These are phyloP conservation scores for Thalassaphorura encarpata DNA, from an alignment of 1,140 invertebrate species.

Conservation along the genomic window DNA sequence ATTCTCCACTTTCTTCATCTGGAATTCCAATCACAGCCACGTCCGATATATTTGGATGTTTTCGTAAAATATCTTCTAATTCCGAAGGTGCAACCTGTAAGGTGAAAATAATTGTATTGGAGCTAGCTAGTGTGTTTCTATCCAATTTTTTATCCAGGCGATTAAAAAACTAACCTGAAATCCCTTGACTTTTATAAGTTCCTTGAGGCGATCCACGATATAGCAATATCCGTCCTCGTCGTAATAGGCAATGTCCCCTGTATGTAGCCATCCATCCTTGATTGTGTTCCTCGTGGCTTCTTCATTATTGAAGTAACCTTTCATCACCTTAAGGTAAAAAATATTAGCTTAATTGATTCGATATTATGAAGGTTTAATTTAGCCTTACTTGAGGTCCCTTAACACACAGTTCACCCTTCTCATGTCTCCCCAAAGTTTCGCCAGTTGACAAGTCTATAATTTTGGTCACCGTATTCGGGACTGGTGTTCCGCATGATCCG, in stretches of 20 bases:
- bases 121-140: too few relatives aligned
- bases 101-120: too few relatives aligned
- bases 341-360: not conserved
- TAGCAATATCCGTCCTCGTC: slow-evolving; percentile 54
- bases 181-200: slow-evolving; percentile 84
- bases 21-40: slow-evolving; percentile 48
- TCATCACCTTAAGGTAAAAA: slow-evolving; percentile 25
- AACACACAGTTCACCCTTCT: slow-evolving; percentile 38
- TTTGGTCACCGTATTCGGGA: slow-evolving; percentile 56
- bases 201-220: slow-evolving; percentile 75
- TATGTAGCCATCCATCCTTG: slow-evolving; percentile 55
- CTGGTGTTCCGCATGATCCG: slow-evolving; percentile 52
- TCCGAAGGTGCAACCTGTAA: slow-evolving; percentile 54
- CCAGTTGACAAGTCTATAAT: slow-evolving; percentile 43
- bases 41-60: slow-evolving; percentile 41
- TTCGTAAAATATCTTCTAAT: slow-evolving; percentile 45
- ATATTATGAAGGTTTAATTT: too few relatives aligned
- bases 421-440: slow-evolving; percentile 28
- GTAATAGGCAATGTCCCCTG: slow-evolving; percentile 54
- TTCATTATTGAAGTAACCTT: slow-evolving; percentile 36
- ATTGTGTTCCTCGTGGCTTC: slow-evolving; percentile 61
- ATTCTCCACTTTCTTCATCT: slow-evolving; percentile 42
- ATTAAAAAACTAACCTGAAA: slow-evolving; percentile 59
- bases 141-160: too few relatives aligned
- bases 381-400: slow-evolving; percentile 32